Conservation (phyloP, 2,797 vertebrate genomes). For the Rhinatrema bivittatum region DNA sequence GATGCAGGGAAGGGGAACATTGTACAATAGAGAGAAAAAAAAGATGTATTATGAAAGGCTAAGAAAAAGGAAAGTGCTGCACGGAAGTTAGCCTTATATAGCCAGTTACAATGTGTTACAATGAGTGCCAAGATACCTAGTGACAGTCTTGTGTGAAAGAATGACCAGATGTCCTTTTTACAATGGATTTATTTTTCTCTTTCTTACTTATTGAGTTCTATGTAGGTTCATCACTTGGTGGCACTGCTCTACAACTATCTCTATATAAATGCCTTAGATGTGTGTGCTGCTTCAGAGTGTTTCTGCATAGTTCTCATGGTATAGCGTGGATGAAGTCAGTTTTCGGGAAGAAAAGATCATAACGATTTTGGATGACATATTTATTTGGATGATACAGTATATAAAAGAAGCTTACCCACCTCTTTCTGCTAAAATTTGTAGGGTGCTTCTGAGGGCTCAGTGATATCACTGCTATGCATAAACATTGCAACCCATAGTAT, state of each 20-base stretch:
- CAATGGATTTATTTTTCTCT: neutral
- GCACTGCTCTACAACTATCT: conserved; percentile 26
- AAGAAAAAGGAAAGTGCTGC: neutral
- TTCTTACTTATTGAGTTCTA: neutral
- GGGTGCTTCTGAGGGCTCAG: too few relatives aligned
- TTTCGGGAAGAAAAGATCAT: neutral
- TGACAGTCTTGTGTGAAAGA: conserved; percentile 3
- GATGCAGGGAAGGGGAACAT: neutral
- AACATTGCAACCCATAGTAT: too few relatives aligned
- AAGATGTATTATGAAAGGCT: neutral
- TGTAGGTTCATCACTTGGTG: conserved; percentile 34
- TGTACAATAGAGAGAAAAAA: neutral
- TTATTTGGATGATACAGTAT: too few relatives aligned
- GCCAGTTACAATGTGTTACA: too few relatives aligned
- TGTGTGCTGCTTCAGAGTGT: too few relatives aligned
- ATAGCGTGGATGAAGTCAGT: neutral
- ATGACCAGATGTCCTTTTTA: neutral
- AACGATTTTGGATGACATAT: neutral
- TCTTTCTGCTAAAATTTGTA: too few relatives aligned
- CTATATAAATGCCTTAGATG: accelerated
- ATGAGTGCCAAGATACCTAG: neutral
- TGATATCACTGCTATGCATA: too few relatives aligned
- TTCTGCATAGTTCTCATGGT: neutral
- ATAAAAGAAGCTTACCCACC: too few relatives aligned
- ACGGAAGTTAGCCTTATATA: too few relatives aligned